A percentile compares a stretch with the other conserved stretches of the same genome.
Conservation (phyloP, 2,113 vertebrate species). For the Syrmaticus mikado region DNA sequence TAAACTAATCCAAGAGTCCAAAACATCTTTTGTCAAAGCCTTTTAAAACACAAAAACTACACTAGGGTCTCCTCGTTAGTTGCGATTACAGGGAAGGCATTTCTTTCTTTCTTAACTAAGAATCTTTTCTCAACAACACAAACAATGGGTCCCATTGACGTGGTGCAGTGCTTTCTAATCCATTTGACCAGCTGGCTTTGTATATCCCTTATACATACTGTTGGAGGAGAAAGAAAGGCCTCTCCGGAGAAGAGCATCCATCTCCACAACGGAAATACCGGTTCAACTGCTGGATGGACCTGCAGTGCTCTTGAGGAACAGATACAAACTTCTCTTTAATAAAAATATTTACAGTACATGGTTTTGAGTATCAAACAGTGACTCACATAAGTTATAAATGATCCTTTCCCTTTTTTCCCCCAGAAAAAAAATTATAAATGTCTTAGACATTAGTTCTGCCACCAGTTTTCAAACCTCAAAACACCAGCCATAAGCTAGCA, state of each 20-base stretch:
- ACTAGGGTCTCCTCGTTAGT: slow-evolving; percentile 57
- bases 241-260: background rate
- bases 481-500: background rate
- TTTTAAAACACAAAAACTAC: slow-evolving; percentile 64
- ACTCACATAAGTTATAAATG: background rate
- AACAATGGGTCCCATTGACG: slow-evolving; percentile 56
- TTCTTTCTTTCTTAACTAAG: slow-evolving; percentile 51
- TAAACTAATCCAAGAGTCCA: slow-evolving; percentile 50
- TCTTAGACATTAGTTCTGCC: rapidly evolving
- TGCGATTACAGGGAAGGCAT: slow-evolving; percentile 50
- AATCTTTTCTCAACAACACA: slow-evolving; percentile 49
- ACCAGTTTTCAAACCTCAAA: background rate
- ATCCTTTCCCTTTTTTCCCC: background rate
- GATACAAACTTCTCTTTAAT: background rate
- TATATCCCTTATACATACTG: background rate
- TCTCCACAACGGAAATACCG: background rate
- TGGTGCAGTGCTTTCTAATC: slow-evolving; percentile 46
- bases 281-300: background rate
- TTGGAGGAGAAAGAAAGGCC: background rate
- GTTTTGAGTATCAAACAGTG: slow-evolving; percentile 12
- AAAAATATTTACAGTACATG: background rate
- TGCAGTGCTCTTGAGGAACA: background rate
- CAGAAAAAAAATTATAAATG: background rate
- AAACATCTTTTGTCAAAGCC: slow-evolving; percentile 61
- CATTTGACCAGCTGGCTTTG: slow-evolving; percentile 52